Percentiles rank a stretch among this genome's conserved stretches.
Evolutionary conservation across 2,113 vertebrate genomes (phyloP).

Genomic region (Vimba vimba): DNA sequence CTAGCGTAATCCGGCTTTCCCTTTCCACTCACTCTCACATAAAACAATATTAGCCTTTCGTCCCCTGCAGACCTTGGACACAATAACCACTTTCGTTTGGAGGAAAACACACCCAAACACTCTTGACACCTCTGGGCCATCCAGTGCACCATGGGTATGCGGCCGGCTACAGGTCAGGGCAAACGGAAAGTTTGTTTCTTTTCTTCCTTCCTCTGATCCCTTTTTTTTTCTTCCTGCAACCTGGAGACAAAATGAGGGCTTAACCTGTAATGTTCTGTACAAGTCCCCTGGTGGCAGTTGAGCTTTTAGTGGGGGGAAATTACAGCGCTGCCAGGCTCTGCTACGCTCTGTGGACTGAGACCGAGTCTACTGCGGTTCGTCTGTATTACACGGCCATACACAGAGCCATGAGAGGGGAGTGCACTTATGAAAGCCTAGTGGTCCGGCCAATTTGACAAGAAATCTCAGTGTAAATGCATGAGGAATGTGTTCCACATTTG

Average conservation of each 20-base stretch:
- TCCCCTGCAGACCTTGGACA: slow-evolving; percentile 73
- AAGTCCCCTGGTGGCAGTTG: slow-evolving; percentile 78
- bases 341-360: slow-evolving; percentile 46
- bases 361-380: slow-evolving; percentile 14
- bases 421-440: not conserved
- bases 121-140: slow-evolving; percentile 77
- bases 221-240: slow-evolving; percentile 59
- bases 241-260: slow-evolving; percentile 81
- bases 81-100: slow-evolving; percentile 80
- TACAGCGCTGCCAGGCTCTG: slow-evolving; percentile 53
- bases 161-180: slow-evolving; percentile 78
- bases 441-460: slow-evolving; percentile 3
- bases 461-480: not conserved
- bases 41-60: slow-evolving; percentile 79
- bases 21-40: slow-evolving; percentile 63
- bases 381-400: slow-evolving; percentile 37
- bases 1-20: slow-evolving; percentile 52
- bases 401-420: slow-evolving; percentile 1
- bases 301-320: slow-evolving; percentile 77
- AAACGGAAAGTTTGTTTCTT: slow-evolving; percentile 68
- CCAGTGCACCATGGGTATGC: slow-evolving; percentile 64
- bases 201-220: slow-evolving; percentile 59
- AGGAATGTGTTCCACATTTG: not conserved
- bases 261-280: slow-evolving; percentile 86
- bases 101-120: slow-evolving; percentile 74